Percentiles rank a stretch among this genome's conserved stretches.
Conservation (phyloP, 2,888 invertebrate species). For the Xanthorhoe spadicearia region DNA sequence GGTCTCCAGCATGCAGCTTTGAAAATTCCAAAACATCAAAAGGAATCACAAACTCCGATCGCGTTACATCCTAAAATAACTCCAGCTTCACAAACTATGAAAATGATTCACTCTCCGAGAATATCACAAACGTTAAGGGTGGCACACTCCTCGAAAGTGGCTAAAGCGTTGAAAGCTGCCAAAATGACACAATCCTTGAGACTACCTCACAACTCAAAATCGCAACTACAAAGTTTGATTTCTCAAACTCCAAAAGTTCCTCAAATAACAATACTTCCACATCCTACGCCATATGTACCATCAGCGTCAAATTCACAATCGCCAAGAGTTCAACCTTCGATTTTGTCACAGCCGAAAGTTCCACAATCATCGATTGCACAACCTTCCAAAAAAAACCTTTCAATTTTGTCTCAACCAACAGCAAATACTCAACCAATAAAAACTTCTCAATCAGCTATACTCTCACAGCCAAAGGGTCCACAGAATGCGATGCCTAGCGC, state of each 20-base stretch:
- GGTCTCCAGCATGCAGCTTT: conserved; percentile 16
- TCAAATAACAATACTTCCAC: conserved; percentile 32
- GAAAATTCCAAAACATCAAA: conserved; percentile 25
- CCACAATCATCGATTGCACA: conserved; percentile 9
- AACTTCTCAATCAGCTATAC: conserved; percentile 5
- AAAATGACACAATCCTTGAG: conserved; percentile 29
- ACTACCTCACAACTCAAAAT: conserved; percentile 15
- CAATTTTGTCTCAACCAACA: conserved; percentile 4
- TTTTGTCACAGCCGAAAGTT: background rate
- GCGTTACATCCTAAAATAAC: conserved; percentile 18
- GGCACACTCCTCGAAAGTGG: conserved; percentile 20
- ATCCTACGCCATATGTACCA: conserved; percentile 18
- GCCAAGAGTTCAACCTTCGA: background rate
- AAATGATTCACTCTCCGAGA: conserved; percentile 20
- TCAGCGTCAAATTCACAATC: conserved; percentile 8
- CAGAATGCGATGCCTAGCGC: background rate
- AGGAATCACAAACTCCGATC: conserved; percentile 17
- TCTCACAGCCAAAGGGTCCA: conserved; percentile 9
- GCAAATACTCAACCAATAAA: conserved; percentile 12
- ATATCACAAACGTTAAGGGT: conserved; percentile 23
- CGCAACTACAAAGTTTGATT: conserved; percentile 3
- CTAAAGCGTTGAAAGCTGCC: conserved; percentile 27
- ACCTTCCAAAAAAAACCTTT: conserved; percentile 9
- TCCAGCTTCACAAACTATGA: conserved; percentile 13
- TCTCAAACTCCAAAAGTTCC: conserved; percentile 21